Evolutionary conservation across 2,113 vertebrate species (phyloP), one percentile per base, ranked within the genome.

Genomic region (Catharus bicknelli): DNA sequence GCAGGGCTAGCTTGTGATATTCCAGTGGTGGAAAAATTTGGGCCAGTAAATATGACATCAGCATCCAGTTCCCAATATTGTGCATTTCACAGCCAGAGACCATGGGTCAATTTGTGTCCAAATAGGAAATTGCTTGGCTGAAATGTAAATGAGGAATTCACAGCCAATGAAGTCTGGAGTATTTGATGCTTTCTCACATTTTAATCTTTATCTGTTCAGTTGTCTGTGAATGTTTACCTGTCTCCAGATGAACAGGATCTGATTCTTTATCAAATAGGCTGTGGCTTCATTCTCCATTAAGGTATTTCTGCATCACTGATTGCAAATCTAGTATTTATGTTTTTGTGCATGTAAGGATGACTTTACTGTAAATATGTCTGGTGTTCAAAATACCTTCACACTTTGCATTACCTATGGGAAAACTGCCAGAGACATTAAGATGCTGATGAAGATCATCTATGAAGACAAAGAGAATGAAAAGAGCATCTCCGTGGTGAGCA

Each of bases 31-130:
- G 22, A 67, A 64, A 36, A 26, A 9, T 8, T 75, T 85, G 21
- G 25, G 36, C 23, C 25, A 11, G 3, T 79, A 36, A 16, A 36
- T 9, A 3, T 7, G 25, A 29, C 11, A 32, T 47, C 64, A 81
- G 22, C 43, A 40, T 55, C n/a, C 22, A n/a, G 10, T 72, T 85
- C n/a, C n/a, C 30, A 68, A 7, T 55, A 51, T 8, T 20, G 36
- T 45, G 21, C 13, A 8, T 88, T 85, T 85, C 32, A 25, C 30
- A 50, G 19, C 58, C 26, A 36, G 19, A 54, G 15, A 29, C 42
- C 4, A 0, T 54, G 51, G 15, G 13, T 67, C 67, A 62, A 2
- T 64, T 75, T 23, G 1, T 3, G 2, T 32, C 13, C 5, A 53
- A 43, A 21, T 30, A 3, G 3, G 26, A 86, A 53, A 53, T 9